Percentiles rank a stretch among this genome's conserved stretches.
Evolutionary conservation across 2,797 vertebrate genomes (phyloP).

Genomic region (Moxostoma hubbsi): DNA sequence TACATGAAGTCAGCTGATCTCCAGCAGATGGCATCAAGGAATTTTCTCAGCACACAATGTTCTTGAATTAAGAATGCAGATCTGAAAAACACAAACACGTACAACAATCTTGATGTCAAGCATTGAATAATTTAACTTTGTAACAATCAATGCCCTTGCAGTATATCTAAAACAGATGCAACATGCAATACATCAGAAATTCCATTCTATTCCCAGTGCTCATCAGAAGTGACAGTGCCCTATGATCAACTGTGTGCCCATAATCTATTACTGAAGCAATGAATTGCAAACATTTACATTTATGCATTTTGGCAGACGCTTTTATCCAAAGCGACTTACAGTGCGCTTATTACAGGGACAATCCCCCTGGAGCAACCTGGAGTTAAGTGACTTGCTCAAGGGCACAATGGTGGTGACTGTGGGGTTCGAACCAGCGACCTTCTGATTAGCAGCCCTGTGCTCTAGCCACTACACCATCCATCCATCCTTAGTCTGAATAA

Average conservation of each 20-base stretch:
- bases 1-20: conserved; percentile 8
- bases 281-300: neutral
- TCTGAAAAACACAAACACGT: conserved; percentile 73
- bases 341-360: too few species aligned
- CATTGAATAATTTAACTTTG: neutral
- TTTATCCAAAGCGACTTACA: too few species aligned
- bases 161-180: neutral
- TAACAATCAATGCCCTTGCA: neutral
- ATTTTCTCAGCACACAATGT: conserved; percentile 85
- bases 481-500: neutral
- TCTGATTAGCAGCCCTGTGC: too few species aligned
- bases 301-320: too few species aligned
- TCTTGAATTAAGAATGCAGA: conserved; percentile 79
- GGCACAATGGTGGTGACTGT: too few species aligned
- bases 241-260: neutral
- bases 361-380: too few species aligned
- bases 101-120: neutral
- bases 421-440: too few species aligned
- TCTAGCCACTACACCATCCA: too few species aligned
- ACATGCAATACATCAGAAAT: neutral
- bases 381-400: too few species aligned
- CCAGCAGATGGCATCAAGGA: conserved; percentile 74
- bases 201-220: neutral
- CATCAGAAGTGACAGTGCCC: too few species aligned
- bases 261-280: neutral